Conservation (phyloP, 2,113 vertebrate genomes). For the Leucosticte australis region DNA sequence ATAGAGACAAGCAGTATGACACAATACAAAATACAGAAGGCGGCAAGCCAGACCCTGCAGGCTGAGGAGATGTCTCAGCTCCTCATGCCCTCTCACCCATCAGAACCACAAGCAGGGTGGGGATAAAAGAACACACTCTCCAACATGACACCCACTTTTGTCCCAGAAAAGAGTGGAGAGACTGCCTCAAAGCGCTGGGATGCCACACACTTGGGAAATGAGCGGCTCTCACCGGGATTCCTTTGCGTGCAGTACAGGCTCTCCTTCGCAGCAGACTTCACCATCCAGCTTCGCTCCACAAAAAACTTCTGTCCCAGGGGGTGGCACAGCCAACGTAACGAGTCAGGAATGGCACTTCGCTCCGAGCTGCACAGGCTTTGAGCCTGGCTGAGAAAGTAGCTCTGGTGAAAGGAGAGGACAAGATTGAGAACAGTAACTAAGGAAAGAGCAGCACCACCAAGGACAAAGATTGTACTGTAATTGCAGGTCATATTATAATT, state of each 20-base stretch:
- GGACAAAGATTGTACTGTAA: not conserved
- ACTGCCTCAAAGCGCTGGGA: not conserved
- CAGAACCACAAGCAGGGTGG: not conserved
- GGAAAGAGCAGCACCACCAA: not conserved
- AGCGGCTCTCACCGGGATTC: constrained; percentile 80
- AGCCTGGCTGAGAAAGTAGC: constrained; percentile 89
- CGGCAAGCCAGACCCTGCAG: not conserved
- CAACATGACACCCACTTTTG: not conserved
- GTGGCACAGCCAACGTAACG: constrained; percentile 91
- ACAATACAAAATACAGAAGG: not conserved
- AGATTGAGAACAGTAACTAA: not conserved
- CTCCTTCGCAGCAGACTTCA: constrained; percentile 83
- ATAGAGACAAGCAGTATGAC: not conserved
- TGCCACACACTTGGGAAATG: not conserved
- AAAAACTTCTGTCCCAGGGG: constrained; percentile 94
- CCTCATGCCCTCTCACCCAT: not conserved
- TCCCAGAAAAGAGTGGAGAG: not conserved
- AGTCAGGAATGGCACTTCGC: constrained; percentile 82
- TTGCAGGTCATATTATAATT: not conserved
- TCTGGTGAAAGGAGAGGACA: constrained; percentile 70
- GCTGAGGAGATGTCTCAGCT: not conserved
- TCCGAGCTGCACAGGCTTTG: constrained; percentile 82
- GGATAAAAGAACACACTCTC: not conserved
- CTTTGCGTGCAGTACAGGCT: constrained; percentile 89
- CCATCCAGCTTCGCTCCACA: constrained; percentile 92